These are phyloP conservation scores for Hippocampus zosterae DNA, from an alignment of 2,113 vertebrate species.

Conservation along the genomic window DNA sequence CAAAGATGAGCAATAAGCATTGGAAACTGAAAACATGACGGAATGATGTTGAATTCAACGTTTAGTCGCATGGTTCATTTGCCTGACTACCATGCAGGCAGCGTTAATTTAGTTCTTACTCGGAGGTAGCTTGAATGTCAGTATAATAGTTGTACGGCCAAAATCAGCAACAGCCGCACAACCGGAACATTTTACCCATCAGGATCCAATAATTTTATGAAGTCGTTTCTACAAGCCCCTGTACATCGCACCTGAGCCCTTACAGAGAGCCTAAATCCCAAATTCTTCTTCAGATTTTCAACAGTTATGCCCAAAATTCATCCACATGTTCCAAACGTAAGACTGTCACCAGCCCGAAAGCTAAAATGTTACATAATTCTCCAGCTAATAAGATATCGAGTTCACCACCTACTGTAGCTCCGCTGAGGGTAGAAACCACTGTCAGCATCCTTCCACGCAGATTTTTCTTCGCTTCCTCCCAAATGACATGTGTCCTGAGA, in stretches of 20 bases:
- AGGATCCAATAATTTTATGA: too few species aligned
- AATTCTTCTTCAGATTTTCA: neutral
- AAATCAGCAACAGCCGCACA: too few species aligned
- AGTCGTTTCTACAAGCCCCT: too few species aligned
- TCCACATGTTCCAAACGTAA: neutral
- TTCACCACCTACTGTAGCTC: neutral
- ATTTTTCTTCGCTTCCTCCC: neutral
- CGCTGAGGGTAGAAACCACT: neutral
- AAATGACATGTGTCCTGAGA: neutral
- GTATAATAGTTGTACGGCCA: too few species aligned
- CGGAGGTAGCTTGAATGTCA: too few species aligned
- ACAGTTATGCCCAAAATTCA: neutral
- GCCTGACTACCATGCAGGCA: too few species aligned
- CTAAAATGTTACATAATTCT: neutral
- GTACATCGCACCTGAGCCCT: too few species aligned
- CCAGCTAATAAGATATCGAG: neutral
- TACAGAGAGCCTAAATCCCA: neutral
- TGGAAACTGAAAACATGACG: neutral
- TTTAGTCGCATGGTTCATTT: too few species aligned
- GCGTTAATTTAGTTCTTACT: too few species aligned
- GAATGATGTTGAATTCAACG: neutral
- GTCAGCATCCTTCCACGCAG: neutral
- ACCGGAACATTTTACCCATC: too few species aligned
- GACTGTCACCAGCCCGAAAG: neutral
- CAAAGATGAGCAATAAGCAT: neutral